Conservation (phyloP, 2,113 vertebrate species). For the Mirounga angustirostris region DNA sequence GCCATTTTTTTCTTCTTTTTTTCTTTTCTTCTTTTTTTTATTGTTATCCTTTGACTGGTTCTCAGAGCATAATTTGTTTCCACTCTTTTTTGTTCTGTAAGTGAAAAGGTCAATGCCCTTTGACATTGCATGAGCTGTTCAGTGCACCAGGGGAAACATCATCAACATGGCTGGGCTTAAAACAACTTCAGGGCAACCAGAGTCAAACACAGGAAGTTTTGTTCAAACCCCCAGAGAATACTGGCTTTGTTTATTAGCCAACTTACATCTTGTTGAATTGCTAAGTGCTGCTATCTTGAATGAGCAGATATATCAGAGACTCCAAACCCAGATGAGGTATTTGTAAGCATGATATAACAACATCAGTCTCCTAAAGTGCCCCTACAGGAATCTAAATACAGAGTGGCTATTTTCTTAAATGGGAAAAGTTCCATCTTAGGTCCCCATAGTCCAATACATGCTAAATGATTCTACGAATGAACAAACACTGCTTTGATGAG, state of each 20-base stretch:
- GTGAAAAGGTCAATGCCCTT: conserved; percentile 86
- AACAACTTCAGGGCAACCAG: conserved; percentile 61
- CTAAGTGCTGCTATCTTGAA: conserved; percentile 67
- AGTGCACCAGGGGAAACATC: conserved; percentile 44
- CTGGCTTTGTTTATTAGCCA: conserved; percentile 78
- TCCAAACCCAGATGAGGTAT: conserved; percentile 69
- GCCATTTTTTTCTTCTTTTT: not conserved
- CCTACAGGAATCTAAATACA: conserved; percentile 82
- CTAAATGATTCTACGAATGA: conserved; percentile 82
- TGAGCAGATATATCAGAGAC: conserved; percentile 64
- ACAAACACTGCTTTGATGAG: conserved; percentile 80
- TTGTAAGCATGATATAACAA: conserved; percentile 27
- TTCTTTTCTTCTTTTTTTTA: not conserved
- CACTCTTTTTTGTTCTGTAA: conserved; percentile 80
- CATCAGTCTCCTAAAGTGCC: conserved; percentile 76
- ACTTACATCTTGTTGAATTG: conserved; percentile 78
- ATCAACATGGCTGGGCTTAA: conserved; percentile 56
- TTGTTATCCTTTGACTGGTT: conserved; percentile 76
- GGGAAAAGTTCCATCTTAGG: conserved; percentile 77
- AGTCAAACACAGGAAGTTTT: conserved; percentile 77
- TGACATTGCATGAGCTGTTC: conserved; percentile 79
- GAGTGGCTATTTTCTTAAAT: conserved; percentile 83
- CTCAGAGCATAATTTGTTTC: conserved; percentile 82
- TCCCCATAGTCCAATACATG: conserved; percentile 77
- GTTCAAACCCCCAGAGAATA: conserved; percentile 51